Conservation (phyloP, 2,888 invertebrate genomes). For the Euproctis similis region DNA sequence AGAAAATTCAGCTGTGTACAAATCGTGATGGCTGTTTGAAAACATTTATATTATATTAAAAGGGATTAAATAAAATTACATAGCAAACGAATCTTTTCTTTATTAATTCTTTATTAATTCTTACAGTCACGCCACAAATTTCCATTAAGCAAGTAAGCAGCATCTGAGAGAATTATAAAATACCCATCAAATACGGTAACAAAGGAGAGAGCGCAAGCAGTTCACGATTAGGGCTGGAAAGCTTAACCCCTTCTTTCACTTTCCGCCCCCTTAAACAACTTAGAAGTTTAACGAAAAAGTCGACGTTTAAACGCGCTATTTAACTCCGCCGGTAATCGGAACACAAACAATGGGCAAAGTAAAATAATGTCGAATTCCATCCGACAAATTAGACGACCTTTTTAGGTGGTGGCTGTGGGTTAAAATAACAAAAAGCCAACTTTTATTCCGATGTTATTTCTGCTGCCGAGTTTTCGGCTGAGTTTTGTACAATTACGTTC, state of each 20-base stretch:
- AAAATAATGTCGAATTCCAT: slow-evolving; percentile 69
- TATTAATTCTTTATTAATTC: too few species aligned
- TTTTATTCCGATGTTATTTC: slow-evolving; percentile 35
- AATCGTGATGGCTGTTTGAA: too few species aligned
- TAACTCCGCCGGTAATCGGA: slow-evolving; percentile 68
- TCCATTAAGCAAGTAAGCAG: slow-evolving; percentile 26
- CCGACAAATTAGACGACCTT: slow-evolving; percentile 71
- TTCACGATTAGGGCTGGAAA: slow-evolving; percentile 54
- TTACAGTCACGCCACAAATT: slow-evolving; percentile 15
- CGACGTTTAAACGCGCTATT: slow-evolving; percentile 63
- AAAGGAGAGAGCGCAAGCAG: slow-evolving; percentile 51
- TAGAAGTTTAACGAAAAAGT: slow-evolving; percentile 64
- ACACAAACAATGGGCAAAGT: slow-evolving; percentile 67
- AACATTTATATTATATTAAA: too few species aligned
- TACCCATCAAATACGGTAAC: slow-evolving; percentile 33
- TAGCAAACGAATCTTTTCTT: too few species aligned
- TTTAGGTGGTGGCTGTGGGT: slow-evolving; percentile 43
- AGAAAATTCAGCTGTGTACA: too few species aligned
- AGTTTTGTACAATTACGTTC: slow-evolving; percentile 21
- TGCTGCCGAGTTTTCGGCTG: slow-evolving; percentile 18
- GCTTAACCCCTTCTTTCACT: slow-evolving; percentile 65
- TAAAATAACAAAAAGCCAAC: slow-evolving; percentile 56
- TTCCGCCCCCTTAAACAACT: slow-evolving; percentile 52
- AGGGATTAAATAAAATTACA: too few species aligned
- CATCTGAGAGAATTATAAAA: slow-evolving; percentile 26